Conservation (phyloP, 2,888 invertebrate genomes). For the Polyommatus iphigenia region DNA sequence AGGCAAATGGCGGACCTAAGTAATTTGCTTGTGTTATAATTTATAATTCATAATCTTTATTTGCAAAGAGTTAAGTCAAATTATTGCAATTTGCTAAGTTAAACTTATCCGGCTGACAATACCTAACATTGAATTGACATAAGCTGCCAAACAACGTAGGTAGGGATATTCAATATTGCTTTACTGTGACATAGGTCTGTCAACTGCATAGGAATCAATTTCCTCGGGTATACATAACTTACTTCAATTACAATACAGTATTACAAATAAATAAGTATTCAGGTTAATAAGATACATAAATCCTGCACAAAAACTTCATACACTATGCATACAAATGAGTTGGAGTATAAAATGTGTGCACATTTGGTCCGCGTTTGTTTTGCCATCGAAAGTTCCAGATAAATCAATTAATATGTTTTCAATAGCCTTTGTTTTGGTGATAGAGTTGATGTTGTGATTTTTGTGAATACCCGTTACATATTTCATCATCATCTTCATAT, state of each 20-base stretch:
- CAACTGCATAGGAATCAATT: too few species aligned
- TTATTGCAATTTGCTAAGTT: too few species aligned
- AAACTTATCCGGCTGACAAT: too few species aligned
- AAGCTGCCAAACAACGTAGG: too few species aligned
- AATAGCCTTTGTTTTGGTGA: slow-evolving; percentile 17
- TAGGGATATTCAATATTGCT: too few species aligned
- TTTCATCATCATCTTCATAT: too few species aligned
- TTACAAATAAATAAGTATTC: neutral
- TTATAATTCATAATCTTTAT: too few species aligned
- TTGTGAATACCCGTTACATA: neutral
- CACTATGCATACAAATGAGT: slow-evolving; percentile 6
- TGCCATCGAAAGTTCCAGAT: slow-evolving; percentile 22
- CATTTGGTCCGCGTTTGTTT: slow-evolving; percentile 24
- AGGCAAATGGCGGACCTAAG: too few species aligned
- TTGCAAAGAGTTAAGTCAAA: too few species aligned
- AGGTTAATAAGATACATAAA: slow-evolving; percentile 19
- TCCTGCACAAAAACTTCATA: neutral
- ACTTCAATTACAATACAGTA: neutral
- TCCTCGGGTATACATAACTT: neutral
- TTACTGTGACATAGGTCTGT: too few species aligned
- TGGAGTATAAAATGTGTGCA: neutral
- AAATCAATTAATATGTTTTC: slow-evolving; percentile 29
- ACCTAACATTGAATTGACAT: too few species aligned
- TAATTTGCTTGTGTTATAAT: too few species aligned
- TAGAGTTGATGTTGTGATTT: neutral